Conservation (phyloP, 2,797 vertebrate genomes). For the Bovichtus diacanthus region DNA sequence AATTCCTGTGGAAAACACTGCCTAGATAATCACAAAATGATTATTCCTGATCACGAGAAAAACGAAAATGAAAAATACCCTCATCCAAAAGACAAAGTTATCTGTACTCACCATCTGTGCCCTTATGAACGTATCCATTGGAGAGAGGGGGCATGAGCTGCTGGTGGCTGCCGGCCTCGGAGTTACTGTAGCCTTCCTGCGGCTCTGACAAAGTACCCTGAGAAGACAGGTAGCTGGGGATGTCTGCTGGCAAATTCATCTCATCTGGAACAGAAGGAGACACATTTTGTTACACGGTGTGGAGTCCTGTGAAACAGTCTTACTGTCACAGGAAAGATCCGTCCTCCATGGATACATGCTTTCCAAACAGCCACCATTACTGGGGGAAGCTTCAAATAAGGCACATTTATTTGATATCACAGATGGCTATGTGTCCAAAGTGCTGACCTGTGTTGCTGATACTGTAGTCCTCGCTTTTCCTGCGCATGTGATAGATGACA, state of each 20-base stretch:
- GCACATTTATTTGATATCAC: background rate
- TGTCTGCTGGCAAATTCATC: constrained; percentile 96
- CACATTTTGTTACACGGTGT: constrained; percentile 2
- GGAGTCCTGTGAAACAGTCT: background rate
- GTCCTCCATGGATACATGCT: constrained; percentile 3
- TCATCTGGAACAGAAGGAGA: constrained; percentile 87
- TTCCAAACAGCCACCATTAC: background rate
- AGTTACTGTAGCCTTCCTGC: constrained; percentile 94
- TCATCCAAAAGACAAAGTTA: too few relatives aligned
- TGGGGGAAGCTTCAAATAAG: background rate
- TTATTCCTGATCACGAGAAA: background rate
- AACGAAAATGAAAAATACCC: background rate
- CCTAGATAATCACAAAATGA: background rate
- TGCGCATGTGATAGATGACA: constrained; percentile 98
- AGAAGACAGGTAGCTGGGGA: constrained; percentile 97
- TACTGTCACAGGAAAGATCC: background rate
- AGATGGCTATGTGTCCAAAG: background rate
- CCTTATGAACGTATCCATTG: constrained; percentile 90
- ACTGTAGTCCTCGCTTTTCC: constrained; percentile 95
- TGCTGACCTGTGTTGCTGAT: constrained; percentile 95
- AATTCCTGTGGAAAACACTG: too few relatives aligned
- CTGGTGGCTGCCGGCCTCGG: constrained; percentile 96
- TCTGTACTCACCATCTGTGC: constrained; percentile 91
- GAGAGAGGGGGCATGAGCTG: constrained; percentile 95
- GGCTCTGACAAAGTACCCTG: constrained; percentile 97